Evolutionary conservation across 2,113 vertebrate genomes (phyloP), one percentile per base, ranked within the genome.

Genomic region (Calypte anna): DNA sequence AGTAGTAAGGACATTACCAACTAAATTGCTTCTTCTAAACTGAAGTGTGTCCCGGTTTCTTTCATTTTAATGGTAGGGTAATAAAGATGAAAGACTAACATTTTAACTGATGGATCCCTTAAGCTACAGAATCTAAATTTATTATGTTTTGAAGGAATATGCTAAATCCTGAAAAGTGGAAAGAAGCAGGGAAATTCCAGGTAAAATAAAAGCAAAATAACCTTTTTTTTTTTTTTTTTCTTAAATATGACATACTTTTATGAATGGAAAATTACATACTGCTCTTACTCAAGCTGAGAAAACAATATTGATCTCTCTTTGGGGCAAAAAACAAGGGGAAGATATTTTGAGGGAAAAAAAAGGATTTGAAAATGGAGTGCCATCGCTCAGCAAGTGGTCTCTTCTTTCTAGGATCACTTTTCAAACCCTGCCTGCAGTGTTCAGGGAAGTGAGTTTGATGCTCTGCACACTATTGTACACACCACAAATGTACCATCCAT

Each of bases 61-160:
- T 98, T 98, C 98, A 98, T 97, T 98, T 98, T 98, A 98, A 98
- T 98, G 98, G 97, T 96, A 95, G 94, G 92, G 97, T 98, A 98
- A 98, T 98, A 98, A 98, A 98, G 97, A 98, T 98, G 97, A 98
- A 98, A 98, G 97, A 97, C 97, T 97, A 98, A 93, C 97, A 96
- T 98, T 98, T 97, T 97, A 98, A 97, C 95, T 97, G 97, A 97
- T 97, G 97, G 97, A 96, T 98, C 97, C 98, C 97, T 97, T 96
- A 98, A 98, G 97, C 98, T 97, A 96, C 94, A 94, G 97, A 97
- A 97, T 94, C 80, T 66, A 97, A 97, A 98, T 98, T 96, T 97
- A 97, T 97, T 96, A 92, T 96, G 97, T 98, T 98, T 98, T 96
- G 94, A 96, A 95, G 95, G 93, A 93, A 96, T 97, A 97, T 95